Evolutionary conservation across 1,140 invertebrate genomes (phyloP), one percentile per base, ranked within the genome.

Genomic region (Megalopta genalis): DNA sequence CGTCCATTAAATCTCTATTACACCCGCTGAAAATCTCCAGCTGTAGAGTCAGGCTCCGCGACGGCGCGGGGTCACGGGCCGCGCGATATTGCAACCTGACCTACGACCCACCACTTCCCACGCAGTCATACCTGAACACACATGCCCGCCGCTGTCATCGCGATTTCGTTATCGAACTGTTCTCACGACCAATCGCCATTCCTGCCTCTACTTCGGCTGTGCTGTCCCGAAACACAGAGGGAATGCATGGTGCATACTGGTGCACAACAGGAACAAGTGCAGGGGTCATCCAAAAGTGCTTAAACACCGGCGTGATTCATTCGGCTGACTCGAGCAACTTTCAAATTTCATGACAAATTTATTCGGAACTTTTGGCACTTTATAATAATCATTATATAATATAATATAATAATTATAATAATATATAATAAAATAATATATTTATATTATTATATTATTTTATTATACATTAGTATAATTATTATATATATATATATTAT

Each of bases 1-100:
- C 77, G 70, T 73, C 78, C 57, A 70, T 85, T 63, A 71, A 67
- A 84, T 85, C 82, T 84, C 52, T 68, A 77, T 81, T 77, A 80
- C 64, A 70, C 75, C 63, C 77, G 64, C 16, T 72, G 77, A 84
- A 84, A 84, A 84, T 84, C 82, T 69, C 54, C 77, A 54, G 67
- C 63, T 54, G 76, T 52, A 67, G 37, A n/a, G 12, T 18, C 46
- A 42, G 46, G 49, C 69, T 60, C 52, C 32, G 49, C 66, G 64
- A 39, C 80, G 67, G 68, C 72, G 68, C 72, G 52, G 49, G 52
- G 74, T 60, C 77, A 80, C 6, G 54, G 77, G 84, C 82, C 59
- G 64, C 67, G 70, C 71, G 75, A 78, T 86, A 85, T 80, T 67
- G 57, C 32, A 74, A 63, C 46, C 54, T 80, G 81, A 83, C 83